Percentiles rank a stretch among this genome's conserved stretches.
phyloP scores from a whole-genome alignment of 37 sponge, comb jelly and placozoan genomes.

The Oscarella lobularis region DNA sequence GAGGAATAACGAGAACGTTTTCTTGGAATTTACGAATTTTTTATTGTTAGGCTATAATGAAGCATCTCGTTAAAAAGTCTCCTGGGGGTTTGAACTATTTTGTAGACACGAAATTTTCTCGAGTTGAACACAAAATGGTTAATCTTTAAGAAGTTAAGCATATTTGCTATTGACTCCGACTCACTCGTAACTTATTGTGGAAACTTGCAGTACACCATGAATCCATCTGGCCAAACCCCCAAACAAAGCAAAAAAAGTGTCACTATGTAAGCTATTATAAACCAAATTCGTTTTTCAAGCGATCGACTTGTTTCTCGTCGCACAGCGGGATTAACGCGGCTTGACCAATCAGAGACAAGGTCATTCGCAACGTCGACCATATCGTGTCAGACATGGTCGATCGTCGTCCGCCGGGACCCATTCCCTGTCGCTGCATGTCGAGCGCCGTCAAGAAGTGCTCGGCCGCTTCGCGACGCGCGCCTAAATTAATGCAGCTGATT shows the following conservation, averaged over 20 bases:
- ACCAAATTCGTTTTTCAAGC: not conserved
- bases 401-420: constrained; percentile 7
- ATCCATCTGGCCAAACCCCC: too few relatives aligned
- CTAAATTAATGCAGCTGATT: constrained; percentile 90
- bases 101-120: constrained; percentile 47
- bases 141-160: constrained; percentile 49
- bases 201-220: too few relatives aligned
- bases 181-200: too few relatives aligned
- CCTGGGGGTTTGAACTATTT: constrained; percentile 11
- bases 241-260: too few relatives aligned
- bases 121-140: constrained; percentile 58
- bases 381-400: constrained; percentile 63
- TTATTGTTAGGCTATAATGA: not conserved
- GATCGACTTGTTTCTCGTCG: not conserved
- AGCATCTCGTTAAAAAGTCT: not conserved
- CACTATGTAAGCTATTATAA: not conserved
- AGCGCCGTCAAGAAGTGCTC: constrained; percentile 79
- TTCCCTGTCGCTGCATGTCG: constrained; percentile 52
- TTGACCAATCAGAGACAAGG: not conserved
- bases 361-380: constrained; percentile 58
- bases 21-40: too few relatives aligned
- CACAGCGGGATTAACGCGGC: not conserved
- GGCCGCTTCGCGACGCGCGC: constrained; percentile 43
- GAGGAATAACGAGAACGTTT: too few relatives aligned
- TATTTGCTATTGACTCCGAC: too few relatives aligned